Evolutionary conservation across 1,140 invertebrate species (phyloP).

Genomic region (Hestina assimilis): DNA sequence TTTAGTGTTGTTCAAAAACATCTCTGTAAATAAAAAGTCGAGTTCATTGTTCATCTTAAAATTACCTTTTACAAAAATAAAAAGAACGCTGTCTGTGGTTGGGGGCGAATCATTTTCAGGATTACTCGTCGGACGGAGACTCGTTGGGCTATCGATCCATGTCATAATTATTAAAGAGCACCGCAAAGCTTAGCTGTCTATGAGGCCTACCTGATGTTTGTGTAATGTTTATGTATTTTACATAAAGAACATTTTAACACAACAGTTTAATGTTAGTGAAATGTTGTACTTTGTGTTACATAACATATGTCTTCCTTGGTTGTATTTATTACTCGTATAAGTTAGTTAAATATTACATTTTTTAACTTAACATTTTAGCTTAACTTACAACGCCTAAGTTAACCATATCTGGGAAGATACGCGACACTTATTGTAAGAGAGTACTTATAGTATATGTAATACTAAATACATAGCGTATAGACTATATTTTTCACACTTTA

Average conservation of each 20-base stretch:
- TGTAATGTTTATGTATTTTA: constrained; percentile 9
- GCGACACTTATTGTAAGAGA: too few relatives aligned
- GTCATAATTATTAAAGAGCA: constrained; percentile 36
- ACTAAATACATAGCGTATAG: too few relatives aligned
- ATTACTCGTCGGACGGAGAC: constrained; percentile 23
- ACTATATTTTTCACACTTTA: too few relatives aligned
- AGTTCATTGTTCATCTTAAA: constrained; percentile 24
- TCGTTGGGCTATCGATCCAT: constrained; percentile 30
- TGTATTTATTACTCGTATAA: too few relatives aligned
- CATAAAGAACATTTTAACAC: not conserved
- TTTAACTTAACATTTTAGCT: too few relatives aligned
- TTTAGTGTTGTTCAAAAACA: constrained; percentile 18
- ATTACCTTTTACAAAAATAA: constrained; percentile 26
- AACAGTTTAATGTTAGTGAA: too few relatives aligned
- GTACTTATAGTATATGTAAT: too few relatives aligned
- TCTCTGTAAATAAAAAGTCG: constrained; percentile 20
- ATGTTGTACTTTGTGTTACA: too few relatives aligned
- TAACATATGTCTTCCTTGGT: too few relatives aligned
- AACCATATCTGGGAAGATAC: too few relatives aligned
- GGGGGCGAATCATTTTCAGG: constrained; percentile 28
- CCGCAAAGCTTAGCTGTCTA: constrained; percentile 21
- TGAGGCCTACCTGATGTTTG: constrained; percentile 17
- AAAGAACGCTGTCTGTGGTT: constrained; percentile 24
- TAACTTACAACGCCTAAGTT: too few relatives aligned
- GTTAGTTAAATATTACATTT: too few relatives aligned